Evolutionary conservation across 2,113 vertebrate species (phyloP).

Genomic region (Vombatus ursinus): DNA sequence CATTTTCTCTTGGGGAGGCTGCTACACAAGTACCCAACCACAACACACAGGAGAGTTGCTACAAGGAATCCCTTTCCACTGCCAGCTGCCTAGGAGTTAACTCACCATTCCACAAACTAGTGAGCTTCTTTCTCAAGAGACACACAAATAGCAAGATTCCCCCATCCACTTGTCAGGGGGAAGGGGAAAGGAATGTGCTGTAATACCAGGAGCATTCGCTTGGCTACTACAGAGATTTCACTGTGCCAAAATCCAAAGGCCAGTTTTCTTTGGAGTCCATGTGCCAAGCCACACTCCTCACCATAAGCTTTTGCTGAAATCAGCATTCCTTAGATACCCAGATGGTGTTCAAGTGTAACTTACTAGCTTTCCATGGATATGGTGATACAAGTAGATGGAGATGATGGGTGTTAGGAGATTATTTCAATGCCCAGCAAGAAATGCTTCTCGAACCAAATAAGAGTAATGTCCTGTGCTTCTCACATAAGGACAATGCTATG

Average conservation of each 20-base stretch:
- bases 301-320: constrained; percentile 64
- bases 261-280: constrained; percentile 37
- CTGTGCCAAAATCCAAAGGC: constrained; percentile 62
- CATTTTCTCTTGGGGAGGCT: constrained; percentile 41
- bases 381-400: background rate
- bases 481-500: background rate
- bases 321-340: constrained; percentile 61
- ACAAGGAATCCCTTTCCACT: constrained; percentile 19
- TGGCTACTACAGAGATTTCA: constrained; percentile 55
- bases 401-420: background rate
- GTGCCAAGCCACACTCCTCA: constrained; percentile 55
- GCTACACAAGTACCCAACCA: constrained; percentile 46
- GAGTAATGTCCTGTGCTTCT: constrained; percentile 2
- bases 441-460: constrained; percentile 22
- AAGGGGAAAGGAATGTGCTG: constrained; percentile 29
- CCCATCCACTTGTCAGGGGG: constrained; percentile 36
- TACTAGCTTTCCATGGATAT: constrained; percentile 41
- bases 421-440: constrained; percentile 41
- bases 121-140: constrained; percentile 11
- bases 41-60: constrained; percentile 48
- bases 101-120: constrained; percentile 25
- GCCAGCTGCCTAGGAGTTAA: constrained; percentile 23
- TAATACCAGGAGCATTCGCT: constrained; percentile 56
- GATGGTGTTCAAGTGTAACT: constrained; percentile 56
- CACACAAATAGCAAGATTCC: constrained; percentile 35